phyloP scores from a whole-genome alignment of 2,113 vertebrate genomes.

The Microtus oregoni region DNA sequence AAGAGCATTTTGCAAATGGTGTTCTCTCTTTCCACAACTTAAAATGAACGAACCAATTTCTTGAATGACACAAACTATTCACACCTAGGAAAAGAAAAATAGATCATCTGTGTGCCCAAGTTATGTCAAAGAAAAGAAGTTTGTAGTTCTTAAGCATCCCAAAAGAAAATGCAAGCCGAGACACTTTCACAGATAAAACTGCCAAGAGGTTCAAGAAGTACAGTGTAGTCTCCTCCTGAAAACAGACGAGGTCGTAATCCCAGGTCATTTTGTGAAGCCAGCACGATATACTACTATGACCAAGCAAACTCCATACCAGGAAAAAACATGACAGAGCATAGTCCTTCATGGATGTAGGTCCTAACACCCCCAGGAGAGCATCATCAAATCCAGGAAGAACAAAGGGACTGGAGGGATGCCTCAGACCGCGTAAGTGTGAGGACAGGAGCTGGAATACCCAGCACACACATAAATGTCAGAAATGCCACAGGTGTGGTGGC shows the following conservation, averaged over 20 bases:
- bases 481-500: neutral
- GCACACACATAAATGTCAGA: neutral
- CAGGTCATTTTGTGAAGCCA: neutral
- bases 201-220: neutral
- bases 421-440: neutral
- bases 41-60: neutral
- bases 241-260: neutral
- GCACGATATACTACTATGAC: neutral
- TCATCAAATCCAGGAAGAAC: neutral
- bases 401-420: neutral
- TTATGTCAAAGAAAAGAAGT: neutral
- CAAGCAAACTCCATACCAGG: neutral
- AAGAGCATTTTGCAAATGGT: neutral
- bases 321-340: neutral
- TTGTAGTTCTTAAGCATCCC: neutral
- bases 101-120: neutral
- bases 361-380: neutral
- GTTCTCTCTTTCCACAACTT: neutral
- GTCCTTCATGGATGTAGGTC: neutral
- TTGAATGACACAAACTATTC: neutral
- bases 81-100: constrained; percentile 41
- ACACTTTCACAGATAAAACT: neutral
- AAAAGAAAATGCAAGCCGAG: neutral
- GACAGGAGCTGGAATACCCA: too few relatives aligned
- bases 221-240: neutral